A percentile compares a stretch with the other conserved stretches of the same genome.
phyloP scores from a whole-genome alignment of 2,888 invertebrate genomes.

The Volucella inflata region DNA sequence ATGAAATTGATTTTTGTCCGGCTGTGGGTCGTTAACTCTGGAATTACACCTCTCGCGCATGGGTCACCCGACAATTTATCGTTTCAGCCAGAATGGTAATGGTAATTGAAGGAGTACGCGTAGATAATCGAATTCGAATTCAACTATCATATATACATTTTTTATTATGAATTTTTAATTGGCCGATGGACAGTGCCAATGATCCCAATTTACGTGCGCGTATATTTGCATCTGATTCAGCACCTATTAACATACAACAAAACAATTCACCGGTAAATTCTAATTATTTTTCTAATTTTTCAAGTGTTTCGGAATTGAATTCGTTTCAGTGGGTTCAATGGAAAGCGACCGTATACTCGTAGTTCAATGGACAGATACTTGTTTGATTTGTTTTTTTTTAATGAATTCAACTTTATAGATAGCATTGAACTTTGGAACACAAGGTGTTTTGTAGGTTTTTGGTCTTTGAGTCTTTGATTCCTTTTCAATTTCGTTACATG shows the following conservation, averaged over 20 bases:
- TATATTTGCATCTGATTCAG: conserved; percentile 40
- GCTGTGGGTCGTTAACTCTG: conserved; percentile 59
- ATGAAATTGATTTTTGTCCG: conserved; percentile 72
- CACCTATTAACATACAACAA: neutral
- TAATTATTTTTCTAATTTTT: conserved; percentile 67
- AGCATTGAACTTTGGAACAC: too few relatives aligned
- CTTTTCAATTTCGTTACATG: too few relatives aligned
- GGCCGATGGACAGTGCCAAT: conserved; percentile 37
- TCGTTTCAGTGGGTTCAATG: conserved; percentile 36
- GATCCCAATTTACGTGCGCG: conserved; percentile 60
- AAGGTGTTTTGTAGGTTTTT: too few relatives aligned
- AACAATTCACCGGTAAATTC: conserved; percentile 45
- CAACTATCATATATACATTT: conserved; percentile 16
- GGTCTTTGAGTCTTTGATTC: too few relatives aligned
- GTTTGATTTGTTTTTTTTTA: too few relatives aligned
- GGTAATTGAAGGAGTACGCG: conserved; percentile 7
- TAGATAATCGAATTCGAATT: conserved; percentile 26
- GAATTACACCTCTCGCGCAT: conserved; percentile 49
- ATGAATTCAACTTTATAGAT: too few relatives aligned
- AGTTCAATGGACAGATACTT: neutral
- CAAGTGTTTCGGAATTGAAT: conserved; percentile 39
- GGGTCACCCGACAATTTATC: conserved; percentile 45
- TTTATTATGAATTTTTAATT: conserved; percentile 58
- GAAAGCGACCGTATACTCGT: neutral
- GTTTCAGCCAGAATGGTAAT: neutral